These are phyloP conservation scores for Troides helena DNA, from an alignment of 2,888 invertebrate genomes.

Conservation along the genomic window DNA sequence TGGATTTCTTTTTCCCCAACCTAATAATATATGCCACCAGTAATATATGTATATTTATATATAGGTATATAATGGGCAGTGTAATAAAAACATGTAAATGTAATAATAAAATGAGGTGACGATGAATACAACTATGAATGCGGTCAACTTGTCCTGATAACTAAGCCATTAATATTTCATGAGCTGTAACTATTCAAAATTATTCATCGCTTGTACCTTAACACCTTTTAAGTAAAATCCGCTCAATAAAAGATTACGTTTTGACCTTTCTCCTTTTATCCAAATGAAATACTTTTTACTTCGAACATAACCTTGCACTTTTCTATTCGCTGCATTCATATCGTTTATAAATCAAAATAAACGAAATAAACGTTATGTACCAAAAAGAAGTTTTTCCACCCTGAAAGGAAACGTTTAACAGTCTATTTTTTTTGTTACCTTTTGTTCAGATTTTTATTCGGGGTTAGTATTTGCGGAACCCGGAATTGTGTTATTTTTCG, in stretches of 20 bases:
- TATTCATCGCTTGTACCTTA: conserved; percentile 3
- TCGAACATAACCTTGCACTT: not conserved
- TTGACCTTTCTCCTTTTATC: conserved; percentile 7
- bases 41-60: not conserved
- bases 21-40: too few relatives aligned
- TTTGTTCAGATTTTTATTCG: not conserved
- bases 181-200: not conserved
- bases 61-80: not conserved
- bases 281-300: not conserved
- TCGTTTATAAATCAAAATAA: not conserved
- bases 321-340: not conserved
- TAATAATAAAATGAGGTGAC: not conserved
- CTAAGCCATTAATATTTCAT: conserved; percentile 2
- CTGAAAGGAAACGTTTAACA: too few relatives aligned
- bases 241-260: conserved; percentile 3
- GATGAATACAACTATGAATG: not conserved
- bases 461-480: not conserved
- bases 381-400: too few relatives aligned
- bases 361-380: too few relatives aligned
- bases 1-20: too few relatives aligned
- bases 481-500: conserved; percentile 1
- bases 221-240: conserved; percentile 1
- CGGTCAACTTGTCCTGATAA: not conserved
- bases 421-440: not conserved
- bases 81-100: not conserved